Base-by-base conservation (phyloP, 2,888 invertebrate species). In the Drosophila macrospina region DNA sequence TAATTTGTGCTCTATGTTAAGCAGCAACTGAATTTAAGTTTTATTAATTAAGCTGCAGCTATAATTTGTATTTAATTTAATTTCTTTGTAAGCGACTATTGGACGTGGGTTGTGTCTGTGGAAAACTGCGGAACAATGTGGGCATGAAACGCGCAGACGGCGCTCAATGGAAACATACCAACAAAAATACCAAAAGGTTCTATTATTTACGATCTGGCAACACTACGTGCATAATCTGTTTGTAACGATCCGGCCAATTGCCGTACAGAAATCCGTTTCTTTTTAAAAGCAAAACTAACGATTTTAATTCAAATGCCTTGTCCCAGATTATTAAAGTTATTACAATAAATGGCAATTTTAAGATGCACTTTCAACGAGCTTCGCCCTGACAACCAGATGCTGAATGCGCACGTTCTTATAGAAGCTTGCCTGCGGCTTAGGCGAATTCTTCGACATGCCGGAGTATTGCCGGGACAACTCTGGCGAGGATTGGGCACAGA, bases 41-140 rank as follows among this genome's bases (percentile, higher is more conserved):
- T 60, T 60, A 59, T 61, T 70, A 62, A 78, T 79, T 75, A 62
- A 62, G 56, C 52, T 55, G 15, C 7, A 28, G 42, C 28, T 60
- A 71, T 65, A 60, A 45, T 55, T 36, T 56, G 55, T 65, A 41
- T 54, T 71, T 79, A 62, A 75, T 55, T 48, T 44, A 66, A 79
- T 60, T 74, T 65, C 42, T 50, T 41, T 56, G 44, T 59, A 61
- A 65, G 48, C 69, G 68, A 75, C 67, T 20, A 20, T 20, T 20
- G 20, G 20, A 20, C 20, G 20, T 20, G 20, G 20, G 28, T 28
- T 28, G 28, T 28, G 28, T 28, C 28, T 28, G 28, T 28, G 28
- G 28, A 28, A 20, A 20, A 20, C 20, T 20, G 20, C 20, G 20
- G 20, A 20, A 20, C 20, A 20, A 32, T 64, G 39, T 74, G 60